Conservation (phyloP, 2,888 invertebrate species). For the Noctua comes region DNA sequence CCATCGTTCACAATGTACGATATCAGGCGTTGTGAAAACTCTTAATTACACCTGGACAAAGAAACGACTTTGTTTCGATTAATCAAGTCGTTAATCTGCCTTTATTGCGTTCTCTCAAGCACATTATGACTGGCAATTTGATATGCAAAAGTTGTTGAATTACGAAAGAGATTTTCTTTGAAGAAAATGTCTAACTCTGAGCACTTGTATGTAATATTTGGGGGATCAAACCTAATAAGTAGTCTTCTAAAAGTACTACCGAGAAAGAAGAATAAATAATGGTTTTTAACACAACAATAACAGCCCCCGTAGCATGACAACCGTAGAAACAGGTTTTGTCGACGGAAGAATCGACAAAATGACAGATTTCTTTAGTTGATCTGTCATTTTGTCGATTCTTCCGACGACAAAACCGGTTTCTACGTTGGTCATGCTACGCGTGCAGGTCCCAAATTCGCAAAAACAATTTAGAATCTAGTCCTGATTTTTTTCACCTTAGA, state of each 20-base stretch:
- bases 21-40: conserved; percentile 66
- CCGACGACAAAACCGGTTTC: no score
- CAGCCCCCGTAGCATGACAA: background rate
- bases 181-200: background rate
- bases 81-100: conserved; percentile 40
- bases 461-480: background rate
- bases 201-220: background rate
- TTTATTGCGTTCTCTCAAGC: conserved; percentile 53
- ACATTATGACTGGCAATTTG: conserved; percentile 27
- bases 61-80: conserved; percentile 45
- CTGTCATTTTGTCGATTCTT: no score
- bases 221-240: background rate
- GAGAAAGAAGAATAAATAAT: background rate
- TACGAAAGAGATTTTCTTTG: background rate
- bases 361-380: no score
- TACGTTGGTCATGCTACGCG: no score
- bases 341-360: no score
- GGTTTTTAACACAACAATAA: background rate
- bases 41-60: conserved; percentile 62
- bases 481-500: conserved; percentile 4
- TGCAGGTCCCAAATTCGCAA: conserved; percentile 1
- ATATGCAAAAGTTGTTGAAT: conserved; percentile 1
- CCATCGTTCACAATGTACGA: conserved; percentile 57
- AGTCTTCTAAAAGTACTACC: background rate
- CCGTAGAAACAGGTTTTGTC: no score